Percentiles rank a stretch among this genome's conserved stretches.
Evolutionary conservation across 2,797 vertebrate genomes (phyloP).

Genomic region (Sphenodon punctatus): DNA sequence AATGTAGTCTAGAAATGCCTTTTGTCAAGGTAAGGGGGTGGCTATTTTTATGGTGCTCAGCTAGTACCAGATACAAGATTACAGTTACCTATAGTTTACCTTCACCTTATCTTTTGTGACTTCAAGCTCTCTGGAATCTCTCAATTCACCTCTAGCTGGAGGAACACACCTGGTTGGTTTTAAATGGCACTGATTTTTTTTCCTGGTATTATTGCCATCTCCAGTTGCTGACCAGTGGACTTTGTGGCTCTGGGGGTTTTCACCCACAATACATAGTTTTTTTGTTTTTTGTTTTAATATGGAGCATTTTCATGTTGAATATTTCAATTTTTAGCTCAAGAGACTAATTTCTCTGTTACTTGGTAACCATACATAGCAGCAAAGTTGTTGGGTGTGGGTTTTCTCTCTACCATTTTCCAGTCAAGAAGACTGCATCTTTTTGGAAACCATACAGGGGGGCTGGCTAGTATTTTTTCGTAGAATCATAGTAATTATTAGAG

Average conservation of each 20-base stretch:
- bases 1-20: no score
- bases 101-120: background rate
- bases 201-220: background rate
- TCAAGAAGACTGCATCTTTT: background rate
- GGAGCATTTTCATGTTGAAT: background rate
- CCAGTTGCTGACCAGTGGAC: background rate
- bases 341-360: background rate
- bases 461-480: background rate
- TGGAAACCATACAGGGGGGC: background rate
- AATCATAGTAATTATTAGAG: background rate
- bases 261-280: no score
- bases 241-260: no score
- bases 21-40: no score
- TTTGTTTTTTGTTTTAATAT: no score
- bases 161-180: background rate
- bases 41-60: accelerated
- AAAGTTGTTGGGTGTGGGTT: background rate
- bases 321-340: background rate
- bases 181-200: background rate
- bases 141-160: background rate
- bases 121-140: background rate
- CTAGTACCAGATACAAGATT: background rate
- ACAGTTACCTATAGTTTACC: background rate
- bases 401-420: background rate
- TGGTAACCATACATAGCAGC: background rate